A percentile compares a stretch with the other conserved stretches of the same genome.
These are phyloP conservation scores for Scolanthus callimorphus DNA, from an alignment of 92 coral and sea anemone genomes.

Conservation along the genomic window DNA sequence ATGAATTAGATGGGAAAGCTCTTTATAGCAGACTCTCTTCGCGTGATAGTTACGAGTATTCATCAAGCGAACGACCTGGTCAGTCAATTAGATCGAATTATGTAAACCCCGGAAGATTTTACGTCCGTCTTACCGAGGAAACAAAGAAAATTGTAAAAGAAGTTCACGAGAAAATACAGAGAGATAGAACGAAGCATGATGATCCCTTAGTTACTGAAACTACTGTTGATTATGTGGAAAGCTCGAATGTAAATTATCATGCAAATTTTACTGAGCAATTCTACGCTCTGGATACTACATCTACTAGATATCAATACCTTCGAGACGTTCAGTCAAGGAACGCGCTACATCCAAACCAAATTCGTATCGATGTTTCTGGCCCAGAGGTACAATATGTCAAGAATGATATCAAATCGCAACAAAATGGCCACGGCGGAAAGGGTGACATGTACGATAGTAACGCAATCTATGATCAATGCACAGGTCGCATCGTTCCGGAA, in stretches of 20 bases:
- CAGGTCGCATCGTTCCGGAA: background rate
- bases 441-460: background rate
- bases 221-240: background rate
- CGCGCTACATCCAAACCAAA: background rate
- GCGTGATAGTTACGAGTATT: background rate
- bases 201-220: background rate
- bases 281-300: too few relatives aligned
- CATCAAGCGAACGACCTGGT: background rate
- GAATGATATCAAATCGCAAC: background rate
- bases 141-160: constrained; percentile 20
- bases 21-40: background rate
- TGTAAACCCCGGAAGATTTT: constrained; percentile 64
- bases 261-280: background rate
- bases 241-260: background rate
- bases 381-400: background rate
- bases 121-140: constrained; percentile 47
- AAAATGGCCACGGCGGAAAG: background rate
- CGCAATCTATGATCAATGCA: background rate
- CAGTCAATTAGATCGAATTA: constrained; percentile 12
- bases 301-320: background rate
- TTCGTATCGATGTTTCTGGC: background rate
- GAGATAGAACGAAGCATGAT: background rate
- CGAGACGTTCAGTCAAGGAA: background rate
- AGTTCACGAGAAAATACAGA: constrained; percentile 22
- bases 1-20: background rate